Base-by-base conservation (phyloP, 2,888 invertebrate species). In the Parasteatoda lunata region DNA sequence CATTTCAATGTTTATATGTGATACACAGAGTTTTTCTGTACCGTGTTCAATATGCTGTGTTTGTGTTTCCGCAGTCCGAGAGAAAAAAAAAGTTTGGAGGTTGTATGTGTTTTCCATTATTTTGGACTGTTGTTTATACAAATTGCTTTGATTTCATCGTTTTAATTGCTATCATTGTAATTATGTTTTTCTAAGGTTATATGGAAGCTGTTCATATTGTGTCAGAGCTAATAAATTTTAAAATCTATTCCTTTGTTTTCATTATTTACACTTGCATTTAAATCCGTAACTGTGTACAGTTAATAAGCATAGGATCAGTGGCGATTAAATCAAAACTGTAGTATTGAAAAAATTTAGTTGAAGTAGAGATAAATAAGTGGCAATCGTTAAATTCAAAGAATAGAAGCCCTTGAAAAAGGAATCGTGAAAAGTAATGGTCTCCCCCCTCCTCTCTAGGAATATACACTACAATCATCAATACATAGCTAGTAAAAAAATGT, bases 211-310 rank as follows among this genome's bases (percentile, higher is more conserved):
- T 86, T 86, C 77, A 80, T 76, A 76, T 80, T 86, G 85, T 86
- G 85, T 86, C 85, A 86, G 85, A 86, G 85, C 70, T 76, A 86
- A 86, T 86, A 86, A 86, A 86, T 86, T 86, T 86, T 86, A 76
- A 86, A 86, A 86, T 80, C 66, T 86, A 86, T 54, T 30, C 30
- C 30, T 30, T 30, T 30, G 30, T 30, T 30, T 30, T 30, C 30
- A 30, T 30, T 30, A 30, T 30, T 30, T 30, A 30, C 2, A 30
- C 30, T 30, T 30, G 30, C 30, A 30, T 30, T 30, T 30, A 30
- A 30, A 30, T 30, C 30, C 0, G 30, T 30, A 30, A 30, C n/a
- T 30, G 30, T 30, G 30, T 30, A 30, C 30, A 30, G 30, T 30
- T 2, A 30, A 30, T 30, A 30, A 30, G n/a, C n/a, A n/a, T n/a